Base-by-base conservation (phyloP, 2,113 vertebrate species). In the Salminus brasiliensis region DNA sequence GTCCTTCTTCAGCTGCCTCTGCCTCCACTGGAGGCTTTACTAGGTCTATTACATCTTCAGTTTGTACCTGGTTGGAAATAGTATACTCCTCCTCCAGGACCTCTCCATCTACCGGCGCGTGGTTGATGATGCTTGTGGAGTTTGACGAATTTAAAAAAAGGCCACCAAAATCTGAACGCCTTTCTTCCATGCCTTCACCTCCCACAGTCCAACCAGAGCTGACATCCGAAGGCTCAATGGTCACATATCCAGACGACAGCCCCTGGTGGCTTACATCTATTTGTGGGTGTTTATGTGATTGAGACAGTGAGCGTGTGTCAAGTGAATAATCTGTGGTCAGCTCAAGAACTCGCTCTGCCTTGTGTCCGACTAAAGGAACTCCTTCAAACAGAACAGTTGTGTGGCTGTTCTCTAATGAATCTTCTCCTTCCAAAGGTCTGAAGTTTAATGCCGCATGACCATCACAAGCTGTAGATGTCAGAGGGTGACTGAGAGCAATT, bases 21-120 rank as follows among this genome's bases (percentile, higher is more conserved):
- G 29, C 70, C n/a, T 82, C 80, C 11, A 11, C 55, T 15, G n/a
- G 9, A 15, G 69, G 45, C 6, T 53, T 66, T 52, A n/a, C 59
- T n/a, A 25, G 34, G 43, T 69, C 74, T 57, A 57, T 57, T 59
- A 79, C 45, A 66, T 86, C 23, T 41, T 30, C n/a, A 67, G 65
- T 59, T 16, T 84, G 36, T 0, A 71, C 59, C 0, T 66, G 80
- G 59, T 10, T 70, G 18, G 85, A 82, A n/a, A 72, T 41, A 25
- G 80, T 79, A 82, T 68, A 85, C 25, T 68, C 86, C 52, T 62
- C 71, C n/a, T 91, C 91, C 12, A 91, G 45, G 29, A 89, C 83
- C 13, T 90, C 88, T 60, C 87, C 90, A 76, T 93, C 91, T 32
- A 92, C 73, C 6, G 89, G 89, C 30, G 90, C 86, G 27, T 91